Base-by-base conservation (phyloP, 64 coral and sea anemone genomes). In the Astreopora myriophthalma region DNA sequence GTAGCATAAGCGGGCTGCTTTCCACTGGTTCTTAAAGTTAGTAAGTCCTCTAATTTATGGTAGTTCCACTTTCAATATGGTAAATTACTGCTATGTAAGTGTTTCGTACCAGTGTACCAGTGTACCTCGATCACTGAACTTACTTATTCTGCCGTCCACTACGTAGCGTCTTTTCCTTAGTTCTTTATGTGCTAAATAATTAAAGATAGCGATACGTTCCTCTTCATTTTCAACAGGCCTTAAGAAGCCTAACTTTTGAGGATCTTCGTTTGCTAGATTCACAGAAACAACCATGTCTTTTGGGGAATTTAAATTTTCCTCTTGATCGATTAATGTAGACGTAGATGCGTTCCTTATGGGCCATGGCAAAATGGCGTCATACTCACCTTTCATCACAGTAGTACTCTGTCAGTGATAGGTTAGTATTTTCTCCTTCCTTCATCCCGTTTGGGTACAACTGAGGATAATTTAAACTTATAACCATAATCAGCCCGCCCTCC, bases 381-480 rank as follows among this genome's bases (percentile, higher is more conserved):
- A 92, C 27, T 92, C 89, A 2, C 89, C 79, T 33, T 69, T 72
- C 31, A 57, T 19, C 6, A 92, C 34, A 24, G 55, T 44, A 10
- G 85, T 63, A 11, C 49, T 71, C 35, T n/a, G n/a, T n/a, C n/a
- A 72, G 19, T 26, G 89, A 92, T 44, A 92, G 2, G 23, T 85
- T 84, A 34, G 83, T 87, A 49, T 72, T 73, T 32, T 51, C 48
- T 7, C 61, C 91, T 69, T 22, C 31, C 31, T 75, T 31, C 34
- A 63, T 34, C 9, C 84, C 91, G 29, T 93, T 93, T 2, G 91
- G 84, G 38, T 87, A 60, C 29, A 93, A 11, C 14, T 40, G 39
- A n/a, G n/a, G n/a, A n/a, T 69, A 93, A 23, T 48, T 34, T 87
- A 73, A 79, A 63, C 34, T 34, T 78, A 74, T 93, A 93, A 48